A percentile compares a stretch with the other conserved stretches of the same genome.
These are phyloP conservation scores for Epinotia bilunana DNA, from an alignment of 2,888 invertebrate genomes.

Conservation along the genomic window DNA sequence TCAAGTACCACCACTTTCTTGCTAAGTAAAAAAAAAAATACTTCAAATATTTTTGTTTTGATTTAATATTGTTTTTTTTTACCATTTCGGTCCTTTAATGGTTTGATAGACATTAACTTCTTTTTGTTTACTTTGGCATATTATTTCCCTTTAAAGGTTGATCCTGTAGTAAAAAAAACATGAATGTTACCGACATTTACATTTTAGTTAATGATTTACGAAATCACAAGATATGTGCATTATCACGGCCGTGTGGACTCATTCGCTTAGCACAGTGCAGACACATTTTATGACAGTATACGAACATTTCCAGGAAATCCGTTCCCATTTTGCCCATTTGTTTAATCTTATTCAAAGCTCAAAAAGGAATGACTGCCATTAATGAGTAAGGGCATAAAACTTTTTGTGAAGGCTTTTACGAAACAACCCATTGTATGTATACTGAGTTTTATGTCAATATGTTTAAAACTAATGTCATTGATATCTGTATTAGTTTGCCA, in stretches of 20 bases:
- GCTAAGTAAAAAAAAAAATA: too few species aligned
- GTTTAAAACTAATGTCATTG: background rate
- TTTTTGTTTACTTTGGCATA: too few species aligned
- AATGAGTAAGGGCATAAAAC: constrained; percentile 7
- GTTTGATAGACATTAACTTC: too few species aligned
- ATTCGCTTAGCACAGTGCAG: constrained; percentile 3
- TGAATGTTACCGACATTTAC: background rate
- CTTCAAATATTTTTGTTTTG: too few species aligned
- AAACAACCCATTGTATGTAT: background rate
- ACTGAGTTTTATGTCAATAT: background rate
- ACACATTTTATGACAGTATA: constrained; percentile 31
- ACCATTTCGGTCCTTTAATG: too few species aligned
- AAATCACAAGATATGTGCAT: background rate
- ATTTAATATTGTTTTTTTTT: too few species aligned
- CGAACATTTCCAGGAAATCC: constrained; percentile 27
- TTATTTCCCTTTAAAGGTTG: too few species aligned
- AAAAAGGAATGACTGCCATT: constrained; percentile 8
- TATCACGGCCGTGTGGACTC: constrained; percentile 7
- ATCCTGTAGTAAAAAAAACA: background rate
- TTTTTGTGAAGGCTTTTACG: constrained; percentile 12
- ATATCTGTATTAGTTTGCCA: background rate
- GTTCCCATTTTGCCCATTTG: constrained; percentile 30
- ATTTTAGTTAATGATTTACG: background rate
- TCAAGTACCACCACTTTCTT: too few species aligned
- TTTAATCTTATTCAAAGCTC: constrained; percentile 21